Percentiles rank a stretch among this genome's conserved stretches.
phyloP scores from a whole-genome alignment of 2,888 invertebrate species.

The Cactoblastis cactorum region DNA sequence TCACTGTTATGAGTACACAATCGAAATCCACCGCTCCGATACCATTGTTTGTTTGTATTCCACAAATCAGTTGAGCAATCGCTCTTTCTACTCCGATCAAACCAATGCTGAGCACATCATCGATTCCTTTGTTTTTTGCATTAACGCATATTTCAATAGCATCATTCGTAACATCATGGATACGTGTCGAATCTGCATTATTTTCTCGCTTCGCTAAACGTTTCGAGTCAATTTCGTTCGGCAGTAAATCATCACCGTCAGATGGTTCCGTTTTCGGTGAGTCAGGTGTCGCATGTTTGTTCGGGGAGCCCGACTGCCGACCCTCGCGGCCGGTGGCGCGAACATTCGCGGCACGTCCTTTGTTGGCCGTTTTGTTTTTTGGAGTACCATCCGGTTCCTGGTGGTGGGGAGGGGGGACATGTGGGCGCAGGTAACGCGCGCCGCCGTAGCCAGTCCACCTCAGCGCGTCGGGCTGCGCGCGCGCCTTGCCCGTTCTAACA shows the following conservation, averaged over 20 bases:
- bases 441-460: slow-evolving; percentile 67
- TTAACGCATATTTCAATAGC: slow-evolving; percentile 44
- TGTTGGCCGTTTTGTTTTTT: slow-evolving; percentile 78
- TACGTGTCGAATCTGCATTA: slow-evolving; percentile 9
- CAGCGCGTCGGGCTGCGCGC: slow-evolving; percentile 68
- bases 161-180: slow-evolving; percentile 19
- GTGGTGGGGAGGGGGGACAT: slow-evolving; percentile 71
- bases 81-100: slow-evolving; percentile 40
- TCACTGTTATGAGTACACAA: slow-evolving; percentile 41
- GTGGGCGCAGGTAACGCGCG: slow-evolving; percentile 74
- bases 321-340: slow-evolving; percentile 60
- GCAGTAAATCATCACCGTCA: slow-evolving; percentile 34
- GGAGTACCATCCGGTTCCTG: slow-evolving; percentile 78
- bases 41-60: slow-evolving; percentile 63
- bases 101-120: slow-evolving; percentile 29
- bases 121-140: slow-evolving; percentile 45
- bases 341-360: slow-evolving; percentile 78
- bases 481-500: slow-evolving; percentile 58
- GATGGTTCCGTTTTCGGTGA: slow-evolving; percentile 45
- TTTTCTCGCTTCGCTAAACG: slow-evolving; percentile 11
- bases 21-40: slow-evolving; percentile 48
- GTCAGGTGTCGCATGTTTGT: slow-evolving; percentile 65
- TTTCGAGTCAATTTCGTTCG: slow-evolving; percentile 13
- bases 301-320: slow-evolving; percentile 42
- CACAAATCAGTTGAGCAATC: slow-evolving; percentile 65